Base-by-base conservation (phyloP, 2,797 vertebrate genomes). In the Eospalax fontanierii region DNA sequence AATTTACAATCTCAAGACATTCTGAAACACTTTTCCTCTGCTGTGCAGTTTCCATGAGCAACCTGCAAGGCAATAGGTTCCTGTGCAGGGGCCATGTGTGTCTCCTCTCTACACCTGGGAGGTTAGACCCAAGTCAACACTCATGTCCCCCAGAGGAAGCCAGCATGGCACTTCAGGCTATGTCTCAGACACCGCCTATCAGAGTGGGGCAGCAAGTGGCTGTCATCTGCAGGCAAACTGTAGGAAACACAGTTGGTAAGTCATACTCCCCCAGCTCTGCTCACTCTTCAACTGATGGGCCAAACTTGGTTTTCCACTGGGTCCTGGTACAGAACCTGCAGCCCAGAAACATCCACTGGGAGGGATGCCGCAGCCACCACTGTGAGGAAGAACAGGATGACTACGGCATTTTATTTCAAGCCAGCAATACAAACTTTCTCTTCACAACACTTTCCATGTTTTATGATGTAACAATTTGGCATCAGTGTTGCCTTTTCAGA, bases 381-480 rank as follows among this genome's bases (percentile, higher is more conserved):
- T 2, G n/a, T 24, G 22, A 10, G 0, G 40, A 22, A 38, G 26
- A 6, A 35, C 68, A 6, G 24, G 46, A 4, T 1, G 4, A 18
- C 61, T 22, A 38, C 8, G 11, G 18, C 30, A 2, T 82, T 92
- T 46, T 1, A 33, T 22, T n/a, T 21, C 30, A 9, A 54, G 50
- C 12, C 50, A 54, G 14, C 50, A 54, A 14, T 54, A 54, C 8
- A 14, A 54, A 54, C 50, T 54, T 54, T 54, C 50, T 54, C 50
- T 12, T 54, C 12, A 54, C 8, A 15, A 54, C 50, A 54, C 2
- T 9, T 54, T 54, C 50, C 50, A 54, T 15, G 50, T 54, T 22
- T 19, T 73, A 12, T 0, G 1, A 15, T 1, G 30, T n/a, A 21
- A n/a, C 6, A 26, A n/a, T 24, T 50, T 33, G 15, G 26, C 46